Evolutionary conservation across 2,888 invertebrate species (phyloP).

Genomic region (Abrostola triplasia): DNA sequence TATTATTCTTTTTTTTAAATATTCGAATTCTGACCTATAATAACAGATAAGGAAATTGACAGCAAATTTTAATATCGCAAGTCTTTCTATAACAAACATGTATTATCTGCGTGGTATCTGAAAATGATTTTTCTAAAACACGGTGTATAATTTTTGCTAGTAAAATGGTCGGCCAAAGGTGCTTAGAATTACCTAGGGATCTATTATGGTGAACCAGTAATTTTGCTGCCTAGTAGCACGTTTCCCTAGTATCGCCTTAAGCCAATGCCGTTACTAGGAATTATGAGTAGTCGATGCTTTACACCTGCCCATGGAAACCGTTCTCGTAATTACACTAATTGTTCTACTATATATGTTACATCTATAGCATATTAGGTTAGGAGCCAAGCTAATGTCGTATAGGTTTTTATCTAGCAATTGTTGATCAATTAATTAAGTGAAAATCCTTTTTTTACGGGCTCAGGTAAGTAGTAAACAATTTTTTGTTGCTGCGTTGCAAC

Average conservation of each 20-base stretch:
- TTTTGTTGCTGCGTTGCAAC: constrained; percentile 22
- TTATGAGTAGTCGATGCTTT: constrained; percentile 79
- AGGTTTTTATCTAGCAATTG: constrained; percentile 43
- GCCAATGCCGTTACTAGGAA: constrained; percentile 84
- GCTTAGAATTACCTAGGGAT: constrained; percentile 80
- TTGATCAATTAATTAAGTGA: constrained; percentile 32
- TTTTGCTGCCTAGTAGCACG: constrained; percentile 82
- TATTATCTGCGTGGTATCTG: constrained; percentile 21
- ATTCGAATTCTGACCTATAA: no score
- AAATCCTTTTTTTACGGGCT: constrained; percentile 31
- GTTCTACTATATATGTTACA: constrained; percentile 68
- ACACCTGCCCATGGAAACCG: constrained; percentile 85
- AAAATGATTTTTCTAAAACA: constrained; percentile 48
- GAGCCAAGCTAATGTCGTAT: constrained; percentile 44
- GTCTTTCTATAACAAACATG: constrained; percentile 1
- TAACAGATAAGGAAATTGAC: no score
- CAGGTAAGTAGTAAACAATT: constrained; percentile 7
- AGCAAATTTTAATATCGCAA: no score
- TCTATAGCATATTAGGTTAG: constrained; percentile 56
- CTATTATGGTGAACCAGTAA: constrained; percentile 80
- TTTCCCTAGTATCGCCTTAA: constrained; percentile 83
- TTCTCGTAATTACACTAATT: constrained; percentile 84
- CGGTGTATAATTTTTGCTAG: constrained; percentile 62
- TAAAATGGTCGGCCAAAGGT: constrained; percentile 75
- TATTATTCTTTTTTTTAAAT: no score